Base-by-base conservation (phyloP, 2,113 vertebrate genomes). In the Xiphophorus maculatus region DNA sequence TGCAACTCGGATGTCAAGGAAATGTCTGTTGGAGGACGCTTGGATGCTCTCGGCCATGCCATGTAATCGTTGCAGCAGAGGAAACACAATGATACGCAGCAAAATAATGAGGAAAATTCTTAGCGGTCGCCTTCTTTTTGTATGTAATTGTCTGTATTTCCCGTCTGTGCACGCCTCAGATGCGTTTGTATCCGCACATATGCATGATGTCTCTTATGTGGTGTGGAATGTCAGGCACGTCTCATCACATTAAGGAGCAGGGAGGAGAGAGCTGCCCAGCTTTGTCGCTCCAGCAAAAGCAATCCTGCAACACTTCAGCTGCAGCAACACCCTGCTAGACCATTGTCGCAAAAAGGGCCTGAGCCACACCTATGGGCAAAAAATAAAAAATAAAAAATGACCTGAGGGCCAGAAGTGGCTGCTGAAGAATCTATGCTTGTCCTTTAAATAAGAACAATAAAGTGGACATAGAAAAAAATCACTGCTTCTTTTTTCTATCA, bases 181-280 rank as follows among this genome's bases (percentile, higher is more conserved):
- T 44, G 62, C 37, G 17, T 76, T 32, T 79, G 51, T 73, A n/a
- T 40, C 63, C 32, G 76, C 76, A 44, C 63, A 69, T 70, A 65
- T 78, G 70, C 84, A 89, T 90, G 93, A 96, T 94, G 92, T 93
- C 93, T 93, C 90, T 82, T 88, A 89, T 93, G 90, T 87, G 91
- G 94, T 95, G 95, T 96, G 94, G 97, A 95, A 95, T 48, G 44
- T 48, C 17, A 48, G 93, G 88, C 92, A 87, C 88, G 96, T 97
- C 96, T 91, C 88, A 88, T 96, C 88, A 40, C 84, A 96, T 97
- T 96, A 97, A 91, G 32, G 87, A 90, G 90, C 89, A 85, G 92
- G 93, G 94, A 96, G 95, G 92, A 94, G 86, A 94, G 93, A 88
- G 89, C 94, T 82, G 82, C 89, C 88, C 84, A 90, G 92, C 74